These are phyloP conservation scores for Schlechtendalia chinensis DNA, from an alignment of 1,140 invertebrate species.

Conservation along the genomic window DNA sequence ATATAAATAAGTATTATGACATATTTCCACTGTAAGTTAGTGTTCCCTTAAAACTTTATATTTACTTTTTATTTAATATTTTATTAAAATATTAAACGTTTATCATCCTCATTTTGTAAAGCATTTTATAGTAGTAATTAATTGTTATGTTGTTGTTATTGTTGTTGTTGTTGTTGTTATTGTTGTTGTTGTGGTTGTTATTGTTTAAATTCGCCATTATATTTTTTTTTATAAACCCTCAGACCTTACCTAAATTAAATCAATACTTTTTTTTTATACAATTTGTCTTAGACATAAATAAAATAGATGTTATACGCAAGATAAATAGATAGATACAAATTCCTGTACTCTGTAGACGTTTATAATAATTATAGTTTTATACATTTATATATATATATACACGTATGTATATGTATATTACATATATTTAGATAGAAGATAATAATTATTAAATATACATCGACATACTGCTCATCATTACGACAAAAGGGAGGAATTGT, in stretches of 20 bases:
- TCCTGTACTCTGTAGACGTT: constrained; percentile 16
- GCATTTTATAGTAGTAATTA: constrained; percentile 14
- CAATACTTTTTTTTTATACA: constrained; percentile 1
- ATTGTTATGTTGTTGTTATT: constrained; percentile 23
- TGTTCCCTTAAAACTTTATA: not conserved
- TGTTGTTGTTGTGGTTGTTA: not conserved
- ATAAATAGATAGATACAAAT: constrained; percentile 32
- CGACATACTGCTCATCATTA: constrained; percentile 18
- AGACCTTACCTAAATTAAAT: not conserved
- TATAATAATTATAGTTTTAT: constrained; percentile 3
- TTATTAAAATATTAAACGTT: not conserved
- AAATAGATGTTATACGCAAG: constrained; percentile 11
- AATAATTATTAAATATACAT: constrained; percentile 28
- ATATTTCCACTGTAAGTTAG: not conserved
- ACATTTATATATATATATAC: not conserved
- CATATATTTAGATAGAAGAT: constrained; percentile 14
- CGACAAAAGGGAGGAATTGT: constrained; percentile 17
- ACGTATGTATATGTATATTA: not conserved
- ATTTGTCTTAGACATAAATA: not conserved
- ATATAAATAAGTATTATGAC: not conserved
- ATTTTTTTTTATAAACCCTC: constrained; percentile 12
- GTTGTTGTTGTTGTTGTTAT: constrained; percentile 19
- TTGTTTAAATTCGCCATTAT: constrained; percentile 16
- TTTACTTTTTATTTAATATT: no score
- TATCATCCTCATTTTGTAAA: constrained; percentile 39